phyloP scores from a whole-genome alignment of 2,797 vertebrate genomes.

The Knipowitschia caucasica region DNA sequence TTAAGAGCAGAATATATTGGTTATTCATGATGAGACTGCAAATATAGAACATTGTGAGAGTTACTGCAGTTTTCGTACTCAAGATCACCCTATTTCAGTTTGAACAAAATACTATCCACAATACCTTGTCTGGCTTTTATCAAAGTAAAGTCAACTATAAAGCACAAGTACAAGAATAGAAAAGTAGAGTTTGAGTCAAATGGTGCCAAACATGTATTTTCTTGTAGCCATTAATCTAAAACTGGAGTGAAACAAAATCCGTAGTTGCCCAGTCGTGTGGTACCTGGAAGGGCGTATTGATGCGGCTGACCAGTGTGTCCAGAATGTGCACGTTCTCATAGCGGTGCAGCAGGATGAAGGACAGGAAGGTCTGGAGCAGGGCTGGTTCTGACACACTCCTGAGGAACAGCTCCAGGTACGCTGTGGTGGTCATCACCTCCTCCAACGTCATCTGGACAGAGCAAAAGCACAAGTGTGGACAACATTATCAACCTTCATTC shows the following conservation, averaged over 20 bases:
- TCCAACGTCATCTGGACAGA: constrained; percentile 85
- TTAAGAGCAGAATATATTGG: constrained; percentile 5
- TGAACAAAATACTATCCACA: too few species aligned
- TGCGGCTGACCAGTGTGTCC: constrained; percentile 92
- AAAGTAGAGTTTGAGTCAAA: too few species aligned
- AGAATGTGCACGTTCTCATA: constrained; percentile 92
- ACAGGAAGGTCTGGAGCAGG: constrained; percentile 91
- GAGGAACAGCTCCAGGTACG: constrained; percentile 94
- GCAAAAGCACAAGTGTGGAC: background rate
- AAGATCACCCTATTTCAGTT: background rate
- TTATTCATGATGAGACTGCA: constrained; percentile 22
- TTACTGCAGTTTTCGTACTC: too few species aligned
- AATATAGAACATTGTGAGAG: constrained; percentile 2
- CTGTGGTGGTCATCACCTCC: constrained; percentile 97
- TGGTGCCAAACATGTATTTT: too few species aligned
- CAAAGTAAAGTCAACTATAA: too few species aligned
- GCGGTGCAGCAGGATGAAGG: constrained; percentile 90
- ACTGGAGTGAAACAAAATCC: too few species aligned
- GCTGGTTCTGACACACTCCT: constrained; percentile 89
- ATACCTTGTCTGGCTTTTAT: too few species aligned
- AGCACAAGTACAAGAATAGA: too few species aligned
- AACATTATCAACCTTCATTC: too few species aligned
- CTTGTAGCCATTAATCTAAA: too few species aligned
- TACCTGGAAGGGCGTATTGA: constrained; percentile 97
- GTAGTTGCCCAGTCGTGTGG: background rate